phyloP scores from a whole-genome alignment of 2,888 invertebrate genomes.

The Lissocephala sabroskyi region DNA sequence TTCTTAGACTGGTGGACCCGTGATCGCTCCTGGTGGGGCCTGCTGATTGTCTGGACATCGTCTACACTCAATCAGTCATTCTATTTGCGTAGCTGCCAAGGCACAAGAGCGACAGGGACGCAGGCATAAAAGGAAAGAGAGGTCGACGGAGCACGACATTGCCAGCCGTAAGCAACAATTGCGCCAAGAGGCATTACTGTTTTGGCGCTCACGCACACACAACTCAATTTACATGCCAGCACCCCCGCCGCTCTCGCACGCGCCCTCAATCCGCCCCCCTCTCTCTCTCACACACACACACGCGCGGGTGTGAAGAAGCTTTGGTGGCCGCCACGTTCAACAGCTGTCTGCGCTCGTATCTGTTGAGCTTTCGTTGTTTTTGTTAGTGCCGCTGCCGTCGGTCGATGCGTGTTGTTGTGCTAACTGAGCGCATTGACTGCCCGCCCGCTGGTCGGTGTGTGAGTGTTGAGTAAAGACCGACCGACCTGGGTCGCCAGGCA shows the following conservation, averaged over 20 bases:
- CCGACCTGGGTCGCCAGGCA: not conserved
- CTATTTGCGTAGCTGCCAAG: slow-evolving; percentile 26
- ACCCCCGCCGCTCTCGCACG: slow-evolving; percentile 1
- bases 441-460: slow-evolving; percentile 20
- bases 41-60: slow-evolving; percentile 41
- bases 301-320: slow-evolving; percentile 21
- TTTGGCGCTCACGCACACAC: slow-evolving; percentile 12
- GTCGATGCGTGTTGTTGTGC: slow-evolving; percentile 37
- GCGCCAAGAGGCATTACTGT: slow-evolving; percentile 10
- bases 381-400: not conserved
- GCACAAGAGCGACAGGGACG: no score
- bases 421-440: not conserved
- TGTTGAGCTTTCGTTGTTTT: slow-evolving; percentile 23
- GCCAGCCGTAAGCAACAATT: slow-evolving; percentile 7
- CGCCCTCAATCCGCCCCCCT: slow-evolving; percentile 16
- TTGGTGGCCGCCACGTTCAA: slow-evolving; percentile 50
- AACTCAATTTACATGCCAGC: no score
- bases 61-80: slow-evolving; percentile 41
- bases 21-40: slow-evolving; percentile 19
- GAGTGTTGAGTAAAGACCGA: not conserved
- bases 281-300: not conserved
- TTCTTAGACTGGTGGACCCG: not conserved
- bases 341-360: slow-evolving; percentile 50
- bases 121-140: no score
- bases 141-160: no score